Evolutionary conservation across 2,888 invertebrate species (phyloP), one percentile per base, ranked within the genome.

Genomic region (Matsumyia berberina): DNA sequence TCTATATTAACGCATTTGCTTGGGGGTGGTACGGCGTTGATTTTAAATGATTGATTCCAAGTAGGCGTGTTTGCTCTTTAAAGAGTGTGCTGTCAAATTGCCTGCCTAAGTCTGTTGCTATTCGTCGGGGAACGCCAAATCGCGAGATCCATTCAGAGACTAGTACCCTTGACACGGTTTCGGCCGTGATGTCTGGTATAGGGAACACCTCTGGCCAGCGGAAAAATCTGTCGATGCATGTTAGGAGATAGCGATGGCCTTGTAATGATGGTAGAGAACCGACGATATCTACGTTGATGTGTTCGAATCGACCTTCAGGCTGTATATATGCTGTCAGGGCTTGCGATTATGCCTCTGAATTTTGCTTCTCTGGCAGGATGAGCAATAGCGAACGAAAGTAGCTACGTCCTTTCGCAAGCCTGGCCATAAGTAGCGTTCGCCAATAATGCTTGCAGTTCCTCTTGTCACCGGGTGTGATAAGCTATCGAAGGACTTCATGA

Each of bases 161-260:
- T 39, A 39, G 4, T 7, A 39, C 2, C 5, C 2, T 39, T 7
- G 12, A 12, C 12, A 78, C 69, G 31, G 79, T 83, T 51, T 86
- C 83, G 12, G 77, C 69, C 0, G 57, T 58, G 1, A 83, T 86
- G 42, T 83, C 76, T 12, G 55, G 24, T 15, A 80, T 35, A 5
- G 80, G 80, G 6, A 79, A 60, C 5, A 70, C 76, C 0, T 31
- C 55, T 12, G 81, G 69, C 73, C 81, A 73, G 33, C 86, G 55
- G 5, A 55, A 49, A 37, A 64, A 82, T 12, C 55, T 19, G 11
- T 80, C 72, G 11, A 74, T 62, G 33, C 58, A 53, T 1, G 58
- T 79, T 0, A 80, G 17, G 8, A 74, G 64, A 33, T 76, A 80
- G n/a, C 46, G 66, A 46, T 12, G 69, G 37, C 66, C 66, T 24